Conservation (phyloP, 2,797 vertebrate genomes). For the Valencia hispanica region DNA sequence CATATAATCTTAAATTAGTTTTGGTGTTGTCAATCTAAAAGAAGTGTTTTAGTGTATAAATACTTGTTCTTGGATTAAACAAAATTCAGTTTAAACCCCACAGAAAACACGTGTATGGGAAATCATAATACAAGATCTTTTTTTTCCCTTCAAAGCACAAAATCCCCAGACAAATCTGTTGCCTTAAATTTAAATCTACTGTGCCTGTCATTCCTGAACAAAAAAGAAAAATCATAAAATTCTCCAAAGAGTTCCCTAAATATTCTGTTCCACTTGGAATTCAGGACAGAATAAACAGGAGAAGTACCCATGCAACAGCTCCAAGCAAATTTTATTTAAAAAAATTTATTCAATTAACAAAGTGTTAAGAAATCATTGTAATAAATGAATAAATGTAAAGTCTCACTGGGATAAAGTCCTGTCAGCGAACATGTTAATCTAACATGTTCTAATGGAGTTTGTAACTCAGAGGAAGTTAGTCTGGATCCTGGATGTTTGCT, state of each 20-base stretch:
- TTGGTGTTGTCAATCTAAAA: too few species aligned
- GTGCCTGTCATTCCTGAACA: neutral
- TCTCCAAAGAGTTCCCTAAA: neutral
- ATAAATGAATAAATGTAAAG: neutral
- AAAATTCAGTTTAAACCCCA: neutral
- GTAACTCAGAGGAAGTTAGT: conserved; percentile 59
- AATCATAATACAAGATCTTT: too few species aligned
- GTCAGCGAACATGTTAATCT: conserved; percentile 1
- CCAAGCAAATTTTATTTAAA: too few species aligned
- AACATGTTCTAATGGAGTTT: conserved; percentile 27
- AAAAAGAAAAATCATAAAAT: neutral
- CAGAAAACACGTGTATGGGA: too few species aligned
- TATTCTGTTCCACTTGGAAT: neutral
- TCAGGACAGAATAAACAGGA: neutral
- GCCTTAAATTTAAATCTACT: too few species aligned
- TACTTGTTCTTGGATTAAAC: neutral
- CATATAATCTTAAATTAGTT: neutral
- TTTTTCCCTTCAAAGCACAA: too few species aligned
- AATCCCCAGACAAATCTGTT: too few species aligned
- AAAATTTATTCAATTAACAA: neutral
- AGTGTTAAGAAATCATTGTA: neutral
- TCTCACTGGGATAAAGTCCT: neutral
- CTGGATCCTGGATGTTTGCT: conserved; percentile 54
- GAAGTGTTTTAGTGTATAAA: neutral
- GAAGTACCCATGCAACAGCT: neutral